Evolutionary conservation across 2,888 invertebrate species (phyloP), one percentile per base, ranked within the genome.

Genomic region (Operophtera brumata): DNA sequence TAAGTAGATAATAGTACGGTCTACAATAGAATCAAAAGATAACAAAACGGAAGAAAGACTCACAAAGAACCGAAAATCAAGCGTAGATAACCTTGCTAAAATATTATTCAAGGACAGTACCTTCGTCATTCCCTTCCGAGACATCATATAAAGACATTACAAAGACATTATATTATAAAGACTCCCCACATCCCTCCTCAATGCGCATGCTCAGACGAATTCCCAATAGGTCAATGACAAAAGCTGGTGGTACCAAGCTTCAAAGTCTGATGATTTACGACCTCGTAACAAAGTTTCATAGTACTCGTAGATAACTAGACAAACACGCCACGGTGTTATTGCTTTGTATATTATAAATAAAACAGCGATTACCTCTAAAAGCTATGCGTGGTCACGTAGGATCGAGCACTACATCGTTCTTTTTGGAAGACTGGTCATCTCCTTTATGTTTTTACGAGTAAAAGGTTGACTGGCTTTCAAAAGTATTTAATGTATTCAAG

Each of bases 61-160:
- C 26, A 9, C 25, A 9, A 26, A 40, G n/a, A n/a, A n/a, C 34
- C 13, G 25, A 14, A 9, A 30, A 45, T 51, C 42, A 66, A 52
- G 62, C 68, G 63, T 77, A 80, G 9, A 9, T 30, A 30, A 30
- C 30, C 30, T 83, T 80, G 79, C 72, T 67, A 70, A 80, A 77
- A 74, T 65, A 71, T 62, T 68, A 65, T 70, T 82, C 80, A 84
- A 85, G 84, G 84, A 77, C 83, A 67, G 57, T 36, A 8, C 36
- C 74, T 64, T 61, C 62, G 67, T 68, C 61, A 63, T 73, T 71
- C 77, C 75, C 75, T 66, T 71, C 71, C 70, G 70, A 76, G 48
- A 56, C 59, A 54, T 57, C 73, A 71, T 71, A 67, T 52, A 57
- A 72, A 66, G 61, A 62, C 61, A n/a, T 67, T 66, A 70, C 72